Conservation (phyloP, 1,140 invertebrate species). For the Drosophila nasuta region DNA sequence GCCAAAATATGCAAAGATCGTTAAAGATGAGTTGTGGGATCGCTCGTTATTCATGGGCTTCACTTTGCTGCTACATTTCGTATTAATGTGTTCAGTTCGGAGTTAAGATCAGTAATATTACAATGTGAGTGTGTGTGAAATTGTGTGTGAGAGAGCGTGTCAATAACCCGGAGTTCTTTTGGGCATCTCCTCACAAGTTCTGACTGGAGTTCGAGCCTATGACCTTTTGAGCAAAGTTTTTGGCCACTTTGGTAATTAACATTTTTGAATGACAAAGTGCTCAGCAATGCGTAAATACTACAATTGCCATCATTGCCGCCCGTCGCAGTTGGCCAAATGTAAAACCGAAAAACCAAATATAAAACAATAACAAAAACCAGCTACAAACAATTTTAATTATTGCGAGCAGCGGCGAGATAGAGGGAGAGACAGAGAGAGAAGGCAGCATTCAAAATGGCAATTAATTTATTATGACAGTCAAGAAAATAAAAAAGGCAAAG, state of each 20-base stretch:
- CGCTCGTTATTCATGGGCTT: slow-evolving; percentile 10
- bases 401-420: background rate
- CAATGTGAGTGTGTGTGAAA: slow-evolving; percentile 27
- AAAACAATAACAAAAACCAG: slow-evolving; percentile 27
- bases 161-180: slow-evolving; percentile 69
- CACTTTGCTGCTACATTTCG: slow-evolving; percentile 20
- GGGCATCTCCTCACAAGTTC: background rate
- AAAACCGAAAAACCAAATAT: slow-evolving; percentile 35
- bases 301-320: slow-evolving; percentile 62
- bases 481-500: slow-evolving; percentile 28
- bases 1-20: slow-evolving; percentile 80
- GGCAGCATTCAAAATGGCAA: slow-evolving; percentile 11
- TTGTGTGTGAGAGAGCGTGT: slow-evolving; percentile 49
- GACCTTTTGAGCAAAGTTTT: slow-evolving; percentile 62
- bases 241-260: slow-evolving; percentile 43
- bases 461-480: slow-evolving; percentile 51
- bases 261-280: slow-evolving; percentile 77
- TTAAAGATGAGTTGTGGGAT: slow-evolving; percentile 64
- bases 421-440: background rate
- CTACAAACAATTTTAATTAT: slow-evolving; percentile 42
- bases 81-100: slow-evolving; percentile 49
- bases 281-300: slow-evolving; percentile 83
- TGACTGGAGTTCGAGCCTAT: slow-evolving; percentile 30
- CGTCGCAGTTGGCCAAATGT: slow-evolving; percentile 53
- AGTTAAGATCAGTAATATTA: background rate